These are phyloP conservation scores for Paralichthys olivaceus DNA, from an alignment of 2,113 vertebrate genomes.

Conservation along the genomic window DNA sequence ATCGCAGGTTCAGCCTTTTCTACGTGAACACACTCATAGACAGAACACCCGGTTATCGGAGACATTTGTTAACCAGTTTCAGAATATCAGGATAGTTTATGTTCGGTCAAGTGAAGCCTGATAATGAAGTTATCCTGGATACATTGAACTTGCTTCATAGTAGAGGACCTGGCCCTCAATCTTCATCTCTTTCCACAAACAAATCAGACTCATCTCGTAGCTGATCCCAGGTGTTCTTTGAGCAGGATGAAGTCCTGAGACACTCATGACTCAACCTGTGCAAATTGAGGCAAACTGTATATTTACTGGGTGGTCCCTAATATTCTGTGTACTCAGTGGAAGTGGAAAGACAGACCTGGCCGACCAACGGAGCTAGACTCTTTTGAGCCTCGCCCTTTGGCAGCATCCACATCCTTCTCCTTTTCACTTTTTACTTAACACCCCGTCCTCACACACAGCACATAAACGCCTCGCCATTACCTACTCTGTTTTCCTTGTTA, in stretches of 20 bases:
- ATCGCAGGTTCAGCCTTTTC: no score
- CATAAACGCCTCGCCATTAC: conserved; percentile 74
- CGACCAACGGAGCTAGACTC: conserved; percentile 32
- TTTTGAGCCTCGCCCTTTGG: conserved; percentile 64
- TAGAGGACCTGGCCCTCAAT: background rate
- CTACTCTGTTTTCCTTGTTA: conserved; percentile 74
- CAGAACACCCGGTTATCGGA: no score
- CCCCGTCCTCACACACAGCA: conserved; percentile 58
- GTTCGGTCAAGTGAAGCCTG: background rate
- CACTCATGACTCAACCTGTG: background rate
- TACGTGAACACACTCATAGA: no score
- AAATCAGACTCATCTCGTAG: background rate
- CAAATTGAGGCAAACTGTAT: conserved; percentile 10
- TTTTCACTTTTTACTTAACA: conserved; percentile 44
- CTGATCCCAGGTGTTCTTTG: background rate
- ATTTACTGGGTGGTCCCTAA: conserved; percentile 53
- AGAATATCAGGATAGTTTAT: background rate
- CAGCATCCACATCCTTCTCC: conserved; percentile 59
- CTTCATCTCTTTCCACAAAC: background rate
- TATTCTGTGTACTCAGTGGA: conserved; percentile 40
- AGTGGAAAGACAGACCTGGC: conserved; percentile 45
- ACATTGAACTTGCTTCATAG: background rate
- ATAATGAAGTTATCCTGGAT: background rate
- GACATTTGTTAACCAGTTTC: no score
- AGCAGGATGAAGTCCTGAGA: conserved; percentile 12